Conservation (phyloP, 2,113 vertebrate species). For the Micronycteris hirsuta region DNA sequence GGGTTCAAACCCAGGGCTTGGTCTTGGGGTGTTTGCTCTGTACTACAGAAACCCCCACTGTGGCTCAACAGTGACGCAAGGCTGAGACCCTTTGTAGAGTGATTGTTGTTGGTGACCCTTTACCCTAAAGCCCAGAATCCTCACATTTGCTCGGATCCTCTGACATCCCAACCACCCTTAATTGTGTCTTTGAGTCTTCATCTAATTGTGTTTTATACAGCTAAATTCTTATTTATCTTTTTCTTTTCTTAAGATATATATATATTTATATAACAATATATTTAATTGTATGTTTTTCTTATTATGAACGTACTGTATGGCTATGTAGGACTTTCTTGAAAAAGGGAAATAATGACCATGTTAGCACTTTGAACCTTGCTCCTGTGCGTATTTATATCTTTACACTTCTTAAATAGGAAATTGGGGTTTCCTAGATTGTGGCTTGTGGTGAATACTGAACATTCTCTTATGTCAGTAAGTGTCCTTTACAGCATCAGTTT, state of each 20-base stretch:
- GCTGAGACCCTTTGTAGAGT: not conserved
- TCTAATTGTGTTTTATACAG: not conserved
- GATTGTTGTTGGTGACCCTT: not conserved
- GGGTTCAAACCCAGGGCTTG: not conserved
- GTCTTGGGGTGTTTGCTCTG: not conserved
- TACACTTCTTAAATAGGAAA: not conserved
- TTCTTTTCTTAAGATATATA: not conserved
- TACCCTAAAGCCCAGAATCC: not conserved
- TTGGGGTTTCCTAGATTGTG: not conserved
- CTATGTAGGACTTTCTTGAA: not conserved
- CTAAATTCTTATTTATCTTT: not conserved
- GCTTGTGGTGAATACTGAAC: not conserved
- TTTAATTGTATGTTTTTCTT: not conserved
- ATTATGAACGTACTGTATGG: not conserved
- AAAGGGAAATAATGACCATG: not conserved
- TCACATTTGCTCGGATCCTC: not conserved
- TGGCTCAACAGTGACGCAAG: too few species aligned
- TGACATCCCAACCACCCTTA: not conserved
- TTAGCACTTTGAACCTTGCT: not conserved
- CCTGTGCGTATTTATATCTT: not conserved
- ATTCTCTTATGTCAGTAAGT: not conserved
- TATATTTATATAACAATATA: not conserved
- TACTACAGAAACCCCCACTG: not conserved
- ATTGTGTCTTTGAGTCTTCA: not conserved
- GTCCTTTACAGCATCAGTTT: not conserved